Evolutionary conservation across 2,888 invertebrate genomes (phyloP).

Genomic region (Trilocha varians): DNA sequence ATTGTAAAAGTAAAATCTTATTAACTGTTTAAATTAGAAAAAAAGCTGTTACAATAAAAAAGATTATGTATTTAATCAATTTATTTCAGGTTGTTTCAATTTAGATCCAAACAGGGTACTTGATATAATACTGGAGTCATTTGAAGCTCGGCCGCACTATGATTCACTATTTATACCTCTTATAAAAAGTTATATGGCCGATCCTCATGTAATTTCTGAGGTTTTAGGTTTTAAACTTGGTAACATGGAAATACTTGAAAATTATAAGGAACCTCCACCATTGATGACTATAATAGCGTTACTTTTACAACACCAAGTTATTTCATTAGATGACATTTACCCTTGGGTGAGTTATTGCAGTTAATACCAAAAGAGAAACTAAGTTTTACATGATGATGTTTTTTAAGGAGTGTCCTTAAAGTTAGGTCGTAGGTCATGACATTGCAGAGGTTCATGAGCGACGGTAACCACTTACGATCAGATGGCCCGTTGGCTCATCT

Average conservation of each 20-base stretch:
- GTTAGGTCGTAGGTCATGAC: no score
- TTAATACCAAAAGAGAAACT: not conserved
- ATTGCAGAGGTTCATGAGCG: no score
- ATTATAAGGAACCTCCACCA: conserved; percentile 81
- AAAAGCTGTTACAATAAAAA: no score
- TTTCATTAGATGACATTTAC: conserved; percentile 90
- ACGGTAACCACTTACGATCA: no score
- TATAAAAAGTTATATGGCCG: conserved; percentile 87
- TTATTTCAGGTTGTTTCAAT: conserved; percentile 92
- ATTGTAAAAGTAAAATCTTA: no score
- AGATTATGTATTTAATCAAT: conserved; percentile 1
- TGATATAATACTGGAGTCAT: conserved; percentile 96
- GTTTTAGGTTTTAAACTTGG: conserved; percentile 95
- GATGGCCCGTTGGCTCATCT: no score
- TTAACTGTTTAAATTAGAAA: no score
- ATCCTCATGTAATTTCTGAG: conserved; percentile 87
- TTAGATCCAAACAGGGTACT: conserved; percentile 98
- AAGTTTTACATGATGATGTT: no score
- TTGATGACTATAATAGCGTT: conserved; percentile 92
- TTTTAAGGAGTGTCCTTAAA: not conserved
- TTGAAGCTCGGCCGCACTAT: conserved; percentile 89
- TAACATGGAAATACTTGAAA: conserved; percentile 73
- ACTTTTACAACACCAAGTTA: conserved; percentile 89
- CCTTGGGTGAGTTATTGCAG: conserved; percentile 80
- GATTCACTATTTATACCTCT: conserved; percentile 89